These are phyloP conservation scores for Hippotragus niger DNA, from an alignment of 2,113 vertebrate genomes.

Conservation along the genomic window DNA sequence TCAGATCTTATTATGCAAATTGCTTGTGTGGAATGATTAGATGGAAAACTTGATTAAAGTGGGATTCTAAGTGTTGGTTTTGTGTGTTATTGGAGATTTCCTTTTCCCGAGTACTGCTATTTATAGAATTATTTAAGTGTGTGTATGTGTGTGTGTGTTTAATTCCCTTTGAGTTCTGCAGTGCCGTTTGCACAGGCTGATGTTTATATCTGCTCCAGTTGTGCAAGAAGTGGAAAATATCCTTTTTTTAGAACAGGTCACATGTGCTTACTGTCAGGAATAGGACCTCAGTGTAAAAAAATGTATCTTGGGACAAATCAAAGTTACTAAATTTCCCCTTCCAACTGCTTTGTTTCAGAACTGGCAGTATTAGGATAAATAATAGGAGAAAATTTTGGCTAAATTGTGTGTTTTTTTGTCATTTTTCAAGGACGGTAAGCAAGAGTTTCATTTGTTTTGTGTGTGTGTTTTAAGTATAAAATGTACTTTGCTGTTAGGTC, in stretches of 20 bases:
- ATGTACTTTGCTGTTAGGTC: constrained; percentile 30
- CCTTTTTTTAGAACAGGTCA: constrained; percentile 90
- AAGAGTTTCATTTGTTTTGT: constrained; percentile 28
- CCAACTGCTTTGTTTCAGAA: constrained; percentile 75
- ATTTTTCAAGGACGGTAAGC: constrained; percentile 52
- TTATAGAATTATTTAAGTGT: constrained; percentile 77
- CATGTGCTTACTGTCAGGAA: constrained; percentile 85
- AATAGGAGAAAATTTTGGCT: neutral
- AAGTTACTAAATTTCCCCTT: constrained; percentile 79
- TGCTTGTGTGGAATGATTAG: constrained; percentile 73
- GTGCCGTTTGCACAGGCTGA: constrained; percentile 82
- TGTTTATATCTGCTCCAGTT: constrained; percentile 89
- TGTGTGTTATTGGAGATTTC: constrained; percentile 72
- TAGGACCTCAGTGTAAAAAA: constrained; percentile 79
- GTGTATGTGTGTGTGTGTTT: constrained; percentile 52
- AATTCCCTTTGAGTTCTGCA: constrained; percentile 79
- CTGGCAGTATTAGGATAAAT: constrained; percentile 68
- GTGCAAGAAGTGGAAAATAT: constrained; percentile 90
- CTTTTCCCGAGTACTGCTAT: constrained; percentile 78
- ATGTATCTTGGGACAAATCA: constrained; percentile 82
- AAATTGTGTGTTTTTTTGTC: neutral
- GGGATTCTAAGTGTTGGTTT: constrained; percentile 65
- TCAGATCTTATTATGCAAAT: constrained; percentile 75
- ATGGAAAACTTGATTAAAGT: constrained; percentile 76
- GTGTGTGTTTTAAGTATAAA: constrained; percentile 20